These are phyloP conservation scores for Vidua chalybeata DNA, from an alignment of 2,113 vertebrate genomes.

Conservation along the genomic window DNA sequence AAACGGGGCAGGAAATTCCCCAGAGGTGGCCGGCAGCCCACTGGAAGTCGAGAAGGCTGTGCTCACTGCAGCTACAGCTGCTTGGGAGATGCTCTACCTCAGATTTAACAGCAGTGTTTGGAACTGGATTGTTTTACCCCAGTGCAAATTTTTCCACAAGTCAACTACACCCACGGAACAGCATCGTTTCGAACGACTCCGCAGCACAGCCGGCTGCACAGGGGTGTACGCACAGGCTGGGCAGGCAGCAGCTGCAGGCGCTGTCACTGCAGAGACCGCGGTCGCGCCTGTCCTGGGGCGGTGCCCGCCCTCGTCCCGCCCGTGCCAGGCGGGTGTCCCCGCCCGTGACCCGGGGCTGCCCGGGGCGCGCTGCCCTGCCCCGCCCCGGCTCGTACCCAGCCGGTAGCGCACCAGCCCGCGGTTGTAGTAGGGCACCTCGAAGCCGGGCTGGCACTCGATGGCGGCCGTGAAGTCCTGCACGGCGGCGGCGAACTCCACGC, in stretches of 20 bases:
- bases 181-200: accelerated
- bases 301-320: accelerated
- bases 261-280: accelerated
- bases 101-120: accelerated
- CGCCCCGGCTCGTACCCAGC: slow-evolving; percentile 76
- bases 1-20: accelerated
- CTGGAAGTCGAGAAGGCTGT: accelerated
- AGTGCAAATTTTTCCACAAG: accelerated
- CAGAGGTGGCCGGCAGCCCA: accelerated
- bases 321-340: accelerated
- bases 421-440: slow-evolving; percentile 92
- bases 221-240: accelerated
- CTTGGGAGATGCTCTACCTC: neutral
- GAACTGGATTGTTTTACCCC: neutral
- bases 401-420: slow-evolving; percentile 89
- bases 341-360: neutral
- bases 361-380: neutral
- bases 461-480: slow-evolving; percentile 88
- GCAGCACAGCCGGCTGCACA: accelerated
- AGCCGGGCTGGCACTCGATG: slow-evolving; percentile 74
- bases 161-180: accelerated
- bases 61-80: accelerated
- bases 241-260: neutral
- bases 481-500: slow-evolving; percentile 91
- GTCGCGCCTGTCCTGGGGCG: accelerated